These are phyloP conservation scores for Pogonognathellus flavescens DNA, from an alignment of 1,140 invertebrate genomes.

Conservation along the genomic window DNA sequence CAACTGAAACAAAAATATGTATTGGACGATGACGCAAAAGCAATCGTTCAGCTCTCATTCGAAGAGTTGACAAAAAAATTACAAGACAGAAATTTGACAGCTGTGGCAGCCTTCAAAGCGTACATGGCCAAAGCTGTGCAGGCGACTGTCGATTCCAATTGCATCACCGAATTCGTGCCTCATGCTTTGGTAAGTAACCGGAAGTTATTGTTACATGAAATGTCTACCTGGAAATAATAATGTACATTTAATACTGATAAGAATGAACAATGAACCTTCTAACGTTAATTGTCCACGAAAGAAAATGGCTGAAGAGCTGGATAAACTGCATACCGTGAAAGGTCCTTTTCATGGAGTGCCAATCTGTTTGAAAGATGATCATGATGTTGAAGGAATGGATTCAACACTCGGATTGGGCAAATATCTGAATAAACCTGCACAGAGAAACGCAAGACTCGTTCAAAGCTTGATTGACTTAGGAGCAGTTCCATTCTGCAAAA, in stretches of 20 bases:
- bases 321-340: constrained; percentile 64
- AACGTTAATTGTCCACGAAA: constrained; percentile 8
- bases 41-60: constrained; percentile 26
- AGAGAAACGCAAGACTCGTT: constrained; percentile 68
- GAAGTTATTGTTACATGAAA: too few relatives aligned
- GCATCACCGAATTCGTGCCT: constrained; percentile 63
- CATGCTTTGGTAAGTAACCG: constrained; percentile 46
- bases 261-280: too few relatives aligned
- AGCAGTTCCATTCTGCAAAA: constrained; percentile 71
- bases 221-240: too few relatives aligned
- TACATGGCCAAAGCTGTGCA: constrained; percentile 55
- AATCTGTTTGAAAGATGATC: constrained; percentile 69
- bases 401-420: constrained; percentile 57
- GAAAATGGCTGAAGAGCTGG: constrained; percentile 68
- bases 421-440: constrained; percentile 68
- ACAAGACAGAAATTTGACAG: constrained; percentile 10
- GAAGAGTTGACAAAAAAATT: constrained; percentile 42
- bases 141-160: constrained; percentile 29
- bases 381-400: constrained; percentile 71
- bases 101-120: neutral
- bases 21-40: neutral
- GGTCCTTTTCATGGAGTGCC: constrained; percentile 69
- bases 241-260: too few relatives aligned
- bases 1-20: neutral
- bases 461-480: constrained; percentile 67